Percentiles rank a stretch among this genome's conserved stretches.
These are phyloP conservation scores for Nomada fucata DNA, from an alignment of 2,888 invertebrate species.

Conservation along the genomic window DNA sequence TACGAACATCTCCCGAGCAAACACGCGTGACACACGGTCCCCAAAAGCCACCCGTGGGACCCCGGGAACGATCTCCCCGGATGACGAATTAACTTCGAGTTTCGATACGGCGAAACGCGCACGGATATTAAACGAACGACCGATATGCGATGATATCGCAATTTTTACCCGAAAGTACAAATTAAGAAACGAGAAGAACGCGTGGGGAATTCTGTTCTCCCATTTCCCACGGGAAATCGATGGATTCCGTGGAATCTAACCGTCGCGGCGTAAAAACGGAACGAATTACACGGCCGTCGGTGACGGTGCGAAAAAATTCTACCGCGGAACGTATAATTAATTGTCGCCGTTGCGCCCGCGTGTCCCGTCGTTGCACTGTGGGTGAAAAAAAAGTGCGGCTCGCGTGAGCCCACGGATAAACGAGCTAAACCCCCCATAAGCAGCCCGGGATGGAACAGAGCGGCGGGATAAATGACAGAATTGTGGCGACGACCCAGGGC, in stretches of 20 bases:
- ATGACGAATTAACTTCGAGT: conserved; percentile 21
- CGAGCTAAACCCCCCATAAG: conserved; percentile 40
- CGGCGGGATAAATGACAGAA: conserved; percentile 41
- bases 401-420: not conserved
- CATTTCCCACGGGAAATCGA: not conserved
- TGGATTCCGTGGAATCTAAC: not conserved
- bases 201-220: not conserved
- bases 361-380: conserved; percentile 24
- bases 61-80: not conserved
- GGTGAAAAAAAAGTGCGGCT: conserved; percentile 22
- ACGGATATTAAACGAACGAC: not conserved
- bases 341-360: conserved; percentile 11
- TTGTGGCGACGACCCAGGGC: conserved; percentile 28
- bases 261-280: not conserved
- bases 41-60: conserved; percentile 16
- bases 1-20: conserved; percentile 36
- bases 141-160: not conserved
- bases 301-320: not conserved
- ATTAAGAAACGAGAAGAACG: not conserved
- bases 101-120: not conserved
- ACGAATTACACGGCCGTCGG: conserved; percentile 9
- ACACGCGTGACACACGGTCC: conserved; percentile 20
- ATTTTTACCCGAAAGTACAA: no score
- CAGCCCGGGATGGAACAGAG: not conserved
- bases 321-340: conserved; percentile 28